These are phyloP conservation scores for Xylophagus ater DNA, from an alignment of 2,888 invertebrate species.

Conservation along the genomic window DNA sequence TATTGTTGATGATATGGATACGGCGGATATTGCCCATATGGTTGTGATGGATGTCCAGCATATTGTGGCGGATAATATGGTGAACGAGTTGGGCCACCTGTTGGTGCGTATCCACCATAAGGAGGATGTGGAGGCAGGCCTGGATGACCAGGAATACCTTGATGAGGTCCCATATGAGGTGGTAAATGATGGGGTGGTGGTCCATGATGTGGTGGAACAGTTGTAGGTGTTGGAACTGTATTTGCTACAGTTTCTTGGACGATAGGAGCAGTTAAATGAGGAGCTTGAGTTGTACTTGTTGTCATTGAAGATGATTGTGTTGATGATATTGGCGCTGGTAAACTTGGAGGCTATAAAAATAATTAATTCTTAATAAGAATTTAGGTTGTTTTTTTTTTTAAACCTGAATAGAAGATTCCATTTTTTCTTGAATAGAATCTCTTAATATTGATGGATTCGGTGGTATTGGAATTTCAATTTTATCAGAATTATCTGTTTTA, in stretches of 20 bases:
- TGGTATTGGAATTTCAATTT: constrained; percentile 16
- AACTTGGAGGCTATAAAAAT: not conserved
- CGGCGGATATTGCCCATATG: constrained; percentile 33
- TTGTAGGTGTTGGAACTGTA: constrained; percentile 24
- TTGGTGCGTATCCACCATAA: constrained; percentile 35
- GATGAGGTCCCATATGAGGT: constrained; percentile 31
- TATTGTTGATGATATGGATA: constrained; percentile 38
- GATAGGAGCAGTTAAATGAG: constrained; percentile 16
- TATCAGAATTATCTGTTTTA: constrained; percentile 14
- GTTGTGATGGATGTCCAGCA: constrained; percentile 34
- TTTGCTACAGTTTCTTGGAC: constrained; percentile 17
- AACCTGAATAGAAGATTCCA: not conserved
- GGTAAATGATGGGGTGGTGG: constrained; percentile 30
- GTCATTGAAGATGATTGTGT: constrained; percentile 26
- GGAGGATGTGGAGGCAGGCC: constrained; percentile 29
- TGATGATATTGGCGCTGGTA: constrained; percentile 44
- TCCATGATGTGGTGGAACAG: constrained; percentile 27
- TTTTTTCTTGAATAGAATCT: constrained; percentile 6
- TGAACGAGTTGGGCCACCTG: constrained; percentile 32
- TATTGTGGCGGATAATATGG: constrained; percentile 39
- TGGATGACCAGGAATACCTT: constrained; percentile 31
- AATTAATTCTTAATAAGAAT: not conserved
- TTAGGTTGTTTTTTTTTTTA: too few relatives aligned
- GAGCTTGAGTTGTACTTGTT: constrained; percentile 13
- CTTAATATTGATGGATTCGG: constrained; percentile 4